Conservation (phyloP, 2,797 vertebrate species). For the Chaunax sp. region DNA sequence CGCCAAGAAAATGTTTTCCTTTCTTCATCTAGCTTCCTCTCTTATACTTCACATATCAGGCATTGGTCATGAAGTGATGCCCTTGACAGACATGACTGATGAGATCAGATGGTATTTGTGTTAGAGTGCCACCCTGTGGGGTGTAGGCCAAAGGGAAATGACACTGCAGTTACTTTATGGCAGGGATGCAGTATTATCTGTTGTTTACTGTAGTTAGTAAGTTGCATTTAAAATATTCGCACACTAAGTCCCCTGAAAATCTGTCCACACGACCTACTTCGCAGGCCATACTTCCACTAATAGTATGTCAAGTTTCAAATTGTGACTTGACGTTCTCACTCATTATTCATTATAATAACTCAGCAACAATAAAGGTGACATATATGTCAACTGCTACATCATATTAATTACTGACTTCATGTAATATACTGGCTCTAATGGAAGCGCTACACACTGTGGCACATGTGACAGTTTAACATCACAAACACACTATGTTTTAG, state of each 20-base stretch:
- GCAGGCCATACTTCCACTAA: neutral
- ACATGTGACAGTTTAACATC: neutral
- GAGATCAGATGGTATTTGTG: constrained; percentile 55
- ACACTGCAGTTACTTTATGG: constrained; percentile 8
- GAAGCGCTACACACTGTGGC: neutral
- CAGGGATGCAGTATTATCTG: neutral
- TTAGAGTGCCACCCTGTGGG: constrained; percentile 73
- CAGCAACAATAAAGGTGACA: neutral
- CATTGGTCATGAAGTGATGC: constrained; percentile 2
- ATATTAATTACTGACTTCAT: constrained; percentile 11
- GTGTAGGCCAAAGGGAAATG: constrained; percentile 1
- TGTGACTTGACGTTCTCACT: neutral
- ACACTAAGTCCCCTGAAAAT: too few species aligned
- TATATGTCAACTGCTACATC: neutral
- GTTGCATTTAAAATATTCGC: neutral
- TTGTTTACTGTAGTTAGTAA: neutral
- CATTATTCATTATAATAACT: neutral
- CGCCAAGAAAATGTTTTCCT: neutral
- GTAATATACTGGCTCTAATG: neutral
- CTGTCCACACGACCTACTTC: neutral
- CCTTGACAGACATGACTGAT: constrained; percentile 21
- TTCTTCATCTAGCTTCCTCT: neutral
- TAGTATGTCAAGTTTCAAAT: neutral
- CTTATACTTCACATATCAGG: neutral
- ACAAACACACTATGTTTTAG: neutral